phyloP scores from a whole-genome alignment of 2,888 invertebrate species.

The Oconnorella tubifera region DNA sequence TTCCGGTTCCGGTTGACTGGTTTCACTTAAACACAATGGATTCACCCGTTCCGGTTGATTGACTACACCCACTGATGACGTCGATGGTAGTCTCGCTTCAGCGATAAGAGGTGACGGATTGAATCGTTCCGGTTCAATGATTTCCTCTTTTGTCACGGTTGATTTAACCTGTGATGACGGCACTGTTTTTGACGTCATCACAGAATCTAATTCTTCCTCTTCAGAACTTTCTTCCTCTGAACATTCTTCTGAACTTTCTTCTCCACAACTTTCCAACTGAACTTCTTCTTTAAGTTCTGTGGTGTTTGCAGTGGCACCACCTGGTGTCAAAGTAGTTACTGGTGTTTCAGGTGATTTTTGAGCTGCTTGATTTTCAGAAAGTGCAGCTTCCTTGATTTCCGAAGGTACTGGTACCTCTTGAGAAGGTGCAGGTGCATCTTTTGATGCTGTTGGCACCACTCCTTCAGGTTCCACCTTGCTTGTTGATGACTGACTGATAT shows the following conservation, averaged over 20 bases:
- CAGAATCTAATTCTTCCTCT: background rate
- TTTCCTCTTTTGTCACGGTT: too few species aligned
- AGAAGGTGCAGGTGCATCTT: background rate
- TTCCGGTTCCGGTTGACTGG: background rate
- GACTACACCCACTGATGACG: background rate
- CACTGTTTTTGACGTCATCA: too few species aligned
- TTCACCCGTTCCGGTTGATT: background rate
- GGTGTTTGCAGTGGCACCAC: background rate
- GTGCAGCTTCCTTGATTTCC: background rate
- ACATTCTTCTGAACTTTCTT: background rate
- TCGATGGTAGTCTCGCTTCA: background rate
- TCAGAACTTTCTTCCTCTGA: constrained; percentile 2
- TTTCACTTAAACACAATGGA: background rate
- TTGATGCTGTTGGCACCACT: background rate
- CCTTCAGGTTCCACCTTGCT: too few species aligned
- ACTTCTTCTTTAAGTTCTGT: background rate
- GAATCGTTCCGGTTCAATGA: constrained; percentile 1
- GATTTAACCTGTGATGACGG: background rate
- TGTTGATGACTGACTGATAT: too few species aligned
- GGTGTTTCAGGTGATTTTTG: too few species aligned
- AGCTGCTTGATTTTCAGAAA: background rate
- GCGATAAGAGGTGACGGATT: background rate
- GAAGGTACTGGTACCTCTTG: background rate
- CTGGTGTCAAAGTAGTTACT: too few species aligned
- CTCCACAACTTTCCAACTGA: background rate